Evolutionary conservation across 2,113 vertebrate species (phyloP).

Genomic region (Nicator chloris): DNA sequence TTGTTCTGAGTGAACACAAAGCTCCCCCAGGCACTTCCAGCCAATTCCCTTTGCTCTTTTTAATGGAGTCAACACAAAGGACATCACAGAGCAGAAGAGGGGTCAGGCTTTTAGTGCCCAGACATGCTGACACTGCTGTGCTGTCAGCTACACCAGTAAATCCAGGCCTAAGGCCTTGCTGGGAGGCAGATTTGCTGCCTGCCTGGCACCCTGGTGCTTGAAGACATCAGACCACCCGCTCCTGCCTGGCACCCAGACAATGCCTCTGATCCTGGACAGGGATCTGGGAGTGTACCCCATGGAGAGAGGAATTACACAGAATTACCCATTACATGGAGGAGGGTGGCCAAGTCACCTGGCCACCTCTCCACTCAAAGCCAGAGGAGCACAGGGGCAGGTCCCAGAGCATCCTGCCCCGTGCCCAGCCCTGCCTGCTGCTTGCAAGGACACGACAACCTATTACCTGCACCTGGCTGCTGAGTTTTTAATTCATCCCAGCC

Average conservation of each 20-base stretch:
- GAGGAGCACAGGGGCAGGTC: not conserved
- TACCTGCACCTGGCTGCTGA: too few species aligned
- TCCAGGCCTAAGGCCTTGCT: fast-evolving
- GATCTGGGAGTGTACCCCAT: not conserved
- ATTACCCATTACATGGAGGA: fast-evolving
- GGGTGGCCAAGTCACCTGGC: not conserved
- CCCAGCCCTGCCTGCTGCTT: not conserved
- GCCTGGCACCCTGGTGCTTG: not conserved
- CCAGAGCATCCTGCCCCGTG: fast-evolving
- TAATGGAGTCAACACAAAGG: not conserved
- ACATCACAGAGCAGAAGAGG: not conserved
- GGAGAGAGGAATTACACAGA: not conserved
- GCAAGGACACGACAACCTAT: fast-evolving
- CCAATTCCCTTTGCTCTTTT: not conserved
- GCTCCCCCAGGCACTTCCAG: not conserved
- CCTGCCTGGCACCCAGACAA: not conserved
- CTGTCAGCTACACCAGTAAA: not conserved
- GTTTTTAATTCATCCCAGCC: not conserved
- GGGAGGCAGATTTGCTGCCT: not conserved
- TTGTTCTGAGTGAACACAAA: not conserved
- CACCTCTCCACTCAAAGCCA: not conserved
- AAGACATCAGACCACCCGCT: not conserved
- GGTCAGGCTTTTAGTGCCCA: not conserved
- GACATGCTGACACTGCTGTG: fast-evolving
- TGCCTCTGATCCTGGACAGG: not conserved